These are phyloP conservation scores for Heliconius ismenius DNA, from an alignment of 2,888 invertebrate genomes.

Conservation along the genomic window DNA sequence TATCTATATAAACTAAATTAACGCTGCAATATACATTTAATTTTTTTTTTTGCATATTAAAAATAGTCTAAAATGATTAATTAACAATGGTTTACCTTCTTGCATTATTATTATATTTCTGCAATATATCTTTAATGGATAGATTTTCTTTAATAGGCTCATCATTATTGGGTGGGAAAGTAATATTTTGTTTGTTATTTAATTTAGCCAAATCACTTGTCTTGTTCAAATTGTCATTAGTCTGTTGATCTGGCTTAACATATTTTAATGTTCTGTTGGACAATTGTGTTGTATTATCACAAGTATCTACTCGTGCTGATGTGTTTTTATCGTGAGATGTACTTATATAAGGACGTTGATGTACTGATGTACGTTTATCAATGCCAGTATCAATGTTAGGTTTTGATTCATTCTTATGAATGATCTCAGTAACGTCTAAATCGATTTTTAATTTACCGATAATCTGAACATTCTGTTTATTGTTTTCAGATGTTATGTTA, in stretches of 20 bases:
- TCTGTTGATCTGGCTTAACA: neutral
- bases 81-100: conserved; percentile 50
- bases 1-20: too few relatives aligned
- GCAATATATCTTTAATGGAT: conserved; percentile 55
- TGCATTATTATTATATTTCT: conserved; percentile 60
- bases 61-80: neutral
- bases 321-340: neutral
- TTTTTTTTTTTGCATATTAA: too few relatives aligned
- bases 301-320: neutral
- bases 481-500: conserved; percentile 53
- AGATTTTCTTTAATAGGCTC: neutral
- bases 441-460: conserved; percentile 64
- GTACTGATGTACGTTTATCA: neutral
- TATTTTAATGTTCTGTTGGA: neutral
- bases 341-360: neutral
- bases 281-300: neutral
- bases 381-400: conserved; percentile 22
- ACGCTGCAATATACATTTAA: too few relatives aligned
- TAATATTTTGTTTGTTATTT: conserved; percentile 4
- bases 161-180: neutral
- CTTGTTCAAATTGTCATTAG: neutral
- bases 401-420: conserved; percentile 43
- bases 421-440: conserved; percentile 62
- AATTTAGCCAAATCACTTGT: neutral
- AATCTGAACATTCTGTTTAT: conserved; percentile 53